phyloP scores from a whole-genome alignment of 1,140 invertebrate species.

The Drosophila leontia region DNA sequence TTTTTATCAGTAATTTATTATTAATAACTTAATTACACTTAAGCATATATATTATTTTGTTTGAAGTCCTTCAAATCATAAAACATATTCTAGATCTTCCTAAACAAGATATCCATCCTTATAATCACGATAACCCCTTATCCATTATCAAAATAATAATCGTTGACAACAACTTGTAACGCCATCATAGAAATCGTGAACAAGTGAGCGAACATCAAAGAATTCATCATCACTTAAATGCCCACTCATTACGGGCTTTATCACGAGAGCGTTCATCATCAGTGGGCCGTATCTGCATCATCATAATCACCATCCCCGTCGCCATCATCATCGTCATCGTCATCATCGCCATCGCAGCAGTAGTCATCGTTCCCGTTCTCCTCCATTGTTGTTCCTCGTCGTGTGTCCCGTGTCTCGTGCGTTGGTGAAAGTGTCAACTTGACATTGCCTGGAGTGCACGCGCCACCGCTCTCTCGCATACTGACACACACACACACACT shows the following conservation, averaged over 20 bases:
- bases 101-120: too few relatives aligned
- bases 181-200: background rate
- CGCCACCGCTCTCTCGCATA: conserved; percentile 64
- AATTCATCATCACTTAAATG: conserved; percentile 10
- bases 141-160: background rate
- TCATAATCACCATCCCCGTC: conserved; percentile 2
- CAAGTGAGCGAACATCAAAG: conserved; percentile 20
- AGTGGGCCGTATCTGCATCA: conserved; percentile 33
- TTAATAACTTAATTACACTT: background rate
- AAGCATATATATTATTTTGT: background rate
- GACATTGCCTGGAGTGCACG: conserved; percentile 81
- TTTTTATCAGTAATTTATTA: too few relatives aligned
- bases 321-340: background rate
- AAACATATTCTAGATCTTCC: background rate
- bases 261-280: conserved; percentile 25
- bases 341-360: conserved; percentile 1
- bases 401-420: conserved; percentile 32
- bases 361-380: conserved; percentile 28
- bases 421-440: conserved; percentile 82
- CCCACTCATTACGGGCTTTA: conserved; percentile 25
- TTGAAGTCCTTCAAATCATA: background rate
- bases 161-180: conserved; percentile 1
- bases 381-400: conserved; percentile 24
- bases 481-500: conserved; percentile 17
- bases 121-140: conserved; percentile 1